Evolutionary conservation across 1,140 invertebrate genomes (phyloP).

Genomic region (Vanessa atalanta): DNA sequence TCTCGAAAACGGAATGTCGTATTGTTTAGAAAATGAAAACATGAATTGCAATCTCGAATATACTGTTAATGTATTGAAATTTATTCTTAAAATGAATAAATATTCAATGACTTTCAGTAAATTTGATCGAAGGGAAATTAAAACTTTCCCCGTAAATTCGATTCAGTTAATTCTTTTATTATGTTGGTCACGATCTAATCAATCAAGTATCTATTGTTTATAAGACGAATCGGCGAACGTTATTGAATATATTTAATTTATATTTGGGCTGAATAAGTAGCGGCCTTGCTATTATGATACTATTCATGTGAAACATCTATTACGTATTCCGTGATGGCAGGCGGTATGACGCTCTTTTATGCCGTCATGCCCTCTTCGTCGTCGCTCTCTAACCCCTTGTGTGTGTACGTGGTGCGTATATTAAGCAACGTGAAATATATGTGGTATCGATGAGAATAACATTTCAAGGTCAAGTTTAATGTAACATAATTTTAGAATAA

Average conservation of each 20-base stretch:
- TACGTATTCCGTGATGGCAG: no score
- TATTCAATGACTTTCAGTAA: conserved; percentile 38
- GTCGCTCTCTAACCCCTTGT: no score
- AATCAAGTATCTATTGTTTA: conserved; percentile 39
- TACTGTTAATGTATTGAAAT: conserved; percentile 25
- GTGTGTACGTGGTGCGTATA: no score
- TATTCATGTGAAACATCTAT: no score
- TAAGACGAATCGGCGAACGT: neutral
- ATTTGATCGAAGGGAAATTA: conserved; percentile 42
- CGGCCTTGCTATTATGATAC: neutral
- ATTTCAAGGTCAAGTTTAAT: no score
- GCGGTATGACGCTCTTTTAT: no score
- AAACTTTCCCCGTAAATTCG: conserved; percentile 39
- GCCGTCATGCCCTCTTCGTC: no score
- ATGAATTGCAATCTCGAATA: conserved; percentile 10
- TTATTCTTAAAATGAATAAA: conserved; percentile 34
- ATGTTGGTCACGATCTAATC: conserved; percentile 39
- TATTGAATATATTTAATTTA: conserved; percentile 12
- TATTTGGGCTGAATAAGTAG: neutral
- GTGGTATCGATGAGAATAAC: no score
- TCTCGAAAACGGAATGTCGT: neutral
- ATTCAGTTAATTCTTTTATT: conserved; percentile 36
- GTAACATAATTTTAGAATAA: no score
- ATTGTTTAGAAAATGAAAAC: conserved; percentile 1
- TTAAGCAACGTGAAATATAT: no score